These are phyloP conservation scores for Drosophila navojoa DNA, from an alignment of 1,140 invertebrate genomes.

Conservation along the genomic window DNA sequence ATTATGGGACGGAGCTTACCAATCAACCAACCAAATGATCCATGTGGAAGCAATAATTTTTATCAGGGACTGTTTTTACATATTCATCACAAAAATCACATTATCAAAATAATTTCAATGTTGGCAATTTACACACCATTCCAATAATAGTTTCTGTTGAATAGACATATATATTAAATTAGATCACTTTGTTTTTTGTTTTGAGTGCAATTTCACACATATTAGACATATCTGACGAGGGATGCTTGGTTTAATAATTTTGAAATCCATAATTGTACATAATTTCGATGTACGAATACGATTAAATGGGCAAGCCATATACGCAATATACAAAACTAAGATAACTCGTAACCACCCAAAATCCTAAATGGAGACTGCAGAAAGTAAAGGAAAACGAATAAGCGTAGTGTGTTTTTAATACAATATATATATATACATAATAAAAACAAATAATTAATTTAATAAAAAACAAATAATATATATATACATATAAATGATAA, in stretches of 20 bases:
- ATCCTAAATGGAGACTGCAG: slow-evolving; percentile 81
- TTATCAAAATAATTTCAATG: not conserved
- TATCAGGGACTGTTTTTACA: slow-evolving; percentile 13
- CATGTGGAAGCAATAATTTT: slow-evolving; percentile 9
- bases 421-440: slow-evolving; percentile 44
- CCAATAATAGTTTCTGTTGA: slow-evolving; percentile 5
- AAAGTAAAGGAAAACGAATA: slow-evolving; percentile 50
- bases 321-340: slow-evolving; percentile 72
- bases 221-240: slow-evolving; percentile 59
- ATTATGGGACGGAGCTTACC: slow-evolving; percentile 30
- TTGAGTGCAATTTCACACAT: slow-evolving; percentile 37
- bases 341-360: slow-evolving; percentile 81
- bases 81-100: not conserved
- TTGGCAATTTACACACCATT: slow-evolving; percentile 13
- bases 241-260: slow-evolving; percentile 23
- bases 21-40: slow-evolving; percentile 4
- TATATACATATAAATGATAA: slow-evolving; percentile 18
- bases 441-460: not conserved
- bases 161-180: slow-evolving; percentile 5
- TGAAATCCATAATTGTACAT: slow-evolving; percentile 31
- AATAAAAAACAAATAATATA: slow-evolving; percentile 26
- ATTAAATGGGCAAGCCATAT: slow-evolving; percentile 55
- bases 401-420: slow-evolving; percentile 74
- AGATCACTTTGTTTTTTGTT: slow-evolving; percentile 5
- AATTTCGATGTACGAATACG: slow-evolving; percentile 27